Base-by-base conservation (phyloP, 2,797 vertebrate genomes). In the Chaenodraco wilsoni region DNA sequence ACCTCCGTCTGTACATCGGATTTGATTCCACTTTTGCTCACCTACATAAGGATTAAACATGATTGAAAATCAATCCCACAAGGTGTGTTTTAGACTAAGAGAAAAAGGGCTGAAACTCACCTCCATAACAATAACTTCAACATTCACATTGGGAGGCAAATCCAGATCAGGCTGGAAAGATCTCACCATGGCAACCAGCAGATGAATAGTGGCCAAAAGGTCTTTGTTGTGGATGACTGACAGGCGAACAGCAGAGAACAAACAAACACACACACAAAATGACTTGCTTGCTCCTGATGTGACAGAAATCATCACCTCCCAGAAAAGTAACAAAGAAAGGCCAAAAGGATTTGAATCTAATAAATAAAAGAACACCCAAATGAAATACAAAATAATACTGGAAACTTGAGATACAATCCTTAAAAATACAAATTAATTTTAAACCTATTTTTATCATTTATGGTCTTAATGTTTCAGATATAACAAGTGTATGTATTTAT, bases 161-260 rank as follows among this genome's bases (percentile, higher is more conserved):
- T 85, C 55, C 86, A 98, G 77, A 43, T 84, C 83, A 0, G 97
- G 96, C 83, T 95, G 86, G 37, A 98, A 99, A 79, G 67, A 86
- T 72, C 84, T 94, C 83, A 90, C 96, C 81, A 99, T 95, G 87
- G 97, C 95, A 90, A 99, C 95, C 58, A 99, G 94, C 66, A 99
- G 95, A 91, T 97, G 96, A 78, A 99, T 70, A 0, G 96, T 98
- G 81, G 96, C 95, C 88, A 98, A 84, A 15, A 98, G 92, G 90
- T 99, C 96, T 91, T 95, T 98, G 81, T 68, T 90, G 88, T 97
- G 95, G 91, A 99, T 96, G 85, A 94, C 98, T 99, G 68, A 89
- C 77, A 91, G 74, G 12, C 10, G 43, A 10, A 83, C 65, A 67
- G 73, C 44, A 78, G 69, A 77, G 57, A 72, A 77, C 46, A 84